phyloP scores from a whole-genome alignment of 1,140 invertebrate genomes.

The Panulirus ornatus region DNA sequence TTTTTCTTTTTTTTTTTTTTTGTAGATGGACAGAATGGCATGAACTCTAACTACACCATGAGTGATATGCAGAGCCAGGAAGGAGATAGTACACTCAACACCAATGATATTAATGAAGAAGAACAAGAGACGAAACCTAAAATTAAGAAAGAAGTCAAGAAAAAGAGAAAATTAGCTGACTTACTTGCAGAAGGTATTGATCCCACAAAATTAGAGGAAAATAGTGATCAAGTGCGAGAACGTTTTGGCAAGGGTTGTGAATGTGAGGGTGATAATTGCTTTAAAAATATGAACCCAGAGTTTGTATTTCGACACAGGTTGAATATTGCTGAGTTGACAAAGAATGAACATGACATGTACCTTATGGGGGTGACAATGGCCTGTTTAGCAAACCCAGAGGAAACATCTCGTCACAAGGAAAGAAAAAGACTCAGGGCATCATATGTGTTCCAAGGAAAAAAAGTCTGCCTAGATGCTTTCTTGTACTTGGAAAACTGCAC shows the following conservation, averaged over 20 bases:
- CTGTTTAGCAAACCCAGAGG: constrained; percentile 85
- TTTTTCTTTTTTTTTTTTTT: not conserved
- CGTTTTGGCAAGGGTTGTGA: constrained; percentile 86
- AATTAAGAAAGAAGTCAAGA: constrained; percentile 79
- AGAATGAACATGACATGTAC: constrained; percentile 87
- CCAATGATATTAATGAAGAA: constrained; percentile 76
- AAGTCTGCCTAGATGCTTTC: constrained; percentile 88
- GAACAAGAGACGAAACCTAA: constrained; percentile 75
- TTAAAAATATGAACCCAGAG: constrained; percentile 85
- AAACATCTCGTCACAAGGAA: constrained; percentile 86
- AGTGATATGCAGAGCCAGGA: constrained; percentile 69
- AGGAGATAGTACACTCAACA: constrained; percentile 68
- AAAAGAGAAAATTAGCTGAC: constrained; percentile 79
- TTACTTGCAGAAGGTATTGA: constrained; percentile 79
- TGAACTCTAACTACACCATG: constrained; percentile 61
- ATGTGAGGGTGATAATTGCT: constrained; percentile 87
- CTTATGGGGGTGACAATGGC: constrained; percentile 90
- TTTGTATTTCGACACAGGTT: constrained; percentile 86
- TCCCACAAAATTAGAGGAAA: constrained; percentile 81
- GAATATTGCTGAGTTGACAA: constrained; percentile 88
- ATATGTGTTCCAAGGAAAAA: constrained; percentile 85
- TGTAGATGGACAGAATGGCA: constrained; percentile 72
- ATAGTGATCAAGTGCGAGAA: constrained; percentile 83
- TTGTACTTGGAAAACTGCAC: constrained; percentile 89
- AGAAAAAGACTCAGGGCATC: constrained; percentile 85